Base-by-base conservation (phyloP, 2,888 invertebrate species). In the Sinohyriopsis cumingii region DNA sequence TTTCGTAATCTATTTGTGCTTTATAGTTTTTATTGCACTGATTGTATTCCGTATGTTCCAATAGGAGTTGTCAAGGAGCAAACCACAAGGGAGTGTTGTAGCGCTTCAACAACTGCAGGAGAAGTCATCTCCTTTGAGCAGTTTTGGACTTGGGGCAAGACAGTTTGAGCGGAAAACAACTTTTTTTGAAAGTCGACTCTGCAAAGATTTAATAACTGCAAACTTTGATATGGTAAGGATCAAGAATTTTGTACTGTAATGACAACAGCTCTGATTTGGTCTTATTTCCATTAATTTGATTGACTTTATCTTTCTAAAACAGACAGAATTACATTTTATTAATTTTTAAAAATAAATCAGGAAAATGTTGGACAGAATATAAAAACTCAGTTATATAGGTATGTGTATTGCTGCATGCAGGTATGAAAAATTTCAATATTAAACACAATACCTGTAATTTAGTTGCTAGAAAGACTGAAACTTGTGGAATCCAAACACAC, bases 151-250 rank as follows among this genome's bases (percentile, higher is more conserved):
- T 3, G 80, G 77, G 45, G 77, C 77, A 19, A 67, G 80, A 20
- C 78, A 82, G 28, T 60, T 73, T 18, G 77, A 75, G 22, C 74
- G 82, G n/a, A 86, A 84, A 68, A 93, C 93, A 20, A 93, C 93
- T 15, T 93, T 95, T 19, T 94, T 95, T 86, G 97, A 97, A 88
- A 98, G 98, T 5, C 93, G 94, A 20, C 95, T 95, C 18, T 97
- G 98, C 82, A 93, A 94, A 59, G 93, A 94, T 79, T 91, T 98
- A 57, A 93, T 99, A 73, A 92, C 92, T 66, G 95, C 96, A 68
- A 94, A 96, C 82, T 96, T 95, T 90, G 94, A 95, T 78, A 93
- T 93, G 82, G 91, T 91, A 95, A 77, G 95, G 45, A 45, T 45
- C 45, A 59, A 5, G 45, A 45, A 45, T 33, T 33, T 33, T 33